A percentile compares a stretch with the other conserved stretches of the same genome.
Conservation (phyloP, 1,140 invertebrate genomes). For the Orius insidiosus region DNA sequence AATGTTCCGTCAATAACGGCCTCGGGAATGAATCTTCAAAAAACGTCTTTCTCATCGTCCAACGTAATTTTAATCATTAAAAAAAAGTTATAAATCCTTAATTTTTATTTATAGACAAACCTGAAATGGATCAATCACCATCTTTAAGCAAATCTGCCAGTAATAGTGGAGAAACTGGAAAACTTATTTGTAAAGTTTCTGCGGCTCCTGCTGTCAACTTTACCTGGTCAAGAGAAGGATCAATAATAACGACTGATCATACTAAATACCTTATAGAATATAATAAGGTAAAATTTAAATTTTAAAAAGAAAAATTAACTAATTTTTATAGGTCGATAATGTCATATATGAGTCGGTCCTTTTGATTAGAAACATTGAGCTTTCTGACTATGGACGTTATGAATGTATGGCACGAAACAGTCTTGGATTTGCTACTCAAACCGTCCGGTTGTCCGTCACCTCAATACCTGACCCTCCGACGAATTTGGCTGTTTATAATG, state of each 20-base stretch:
- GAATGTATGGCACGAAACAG: slow-evolving; percentile 77
- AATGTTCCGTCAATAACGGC: slow-evolving; percentile 81
- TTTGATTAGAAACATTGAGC: slow-evolving; percentile 61
- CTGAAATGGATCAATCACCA: slow-evolving; percentile 70
- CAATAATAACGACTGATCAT: slow-evolving; percentile 39
- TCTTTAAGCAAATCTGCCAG: slow-evolving; percentile 69
- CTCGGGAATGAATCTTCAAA: slow-evolving; percentile 53
- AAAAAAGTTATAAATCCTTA: background rate
- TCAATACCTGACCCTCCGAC: slow-evolving; percentile 72
- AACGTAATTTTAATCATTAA: slow-evolving; percentile 43
- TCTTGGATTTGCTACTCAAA: slow-evolving; percentile 56
- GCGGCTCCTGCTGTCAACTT: slow-evolving; percentile 69
- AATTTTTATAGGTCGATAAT: slow-evolving; percentile 32
- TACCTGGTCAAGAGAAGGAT: slow-evolving; percentile 58
- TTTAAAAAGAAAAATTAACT: slow-evolving; percentile 24
- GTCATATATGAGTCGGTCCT: slow-evolving; percentile 62
- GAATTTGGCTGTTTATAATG: slow-evolving; percentile 57
- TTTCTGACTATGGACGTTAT: slow-evolving; percentile 77
- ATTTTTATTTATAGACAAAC: slow-evolving; percentile 46
- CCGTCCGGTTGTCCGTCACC: slow-evolving; percentile 65
- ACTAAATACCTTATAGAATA: slow-evolving; percentile 52
- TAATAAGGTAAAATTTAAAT: slow-evolving; percentile 30
- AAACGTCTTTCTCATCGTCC: slow-evolving; percentile 50
- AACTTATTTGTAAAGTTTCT: slow-evolving; percentile 63
- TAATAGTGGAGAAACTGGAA: slow-evolving; percentile 63